Evolutionary conservation across 1,140 invertebrate species (phyloP).

Genomic region (Listronotus bonariensis): DNA sequence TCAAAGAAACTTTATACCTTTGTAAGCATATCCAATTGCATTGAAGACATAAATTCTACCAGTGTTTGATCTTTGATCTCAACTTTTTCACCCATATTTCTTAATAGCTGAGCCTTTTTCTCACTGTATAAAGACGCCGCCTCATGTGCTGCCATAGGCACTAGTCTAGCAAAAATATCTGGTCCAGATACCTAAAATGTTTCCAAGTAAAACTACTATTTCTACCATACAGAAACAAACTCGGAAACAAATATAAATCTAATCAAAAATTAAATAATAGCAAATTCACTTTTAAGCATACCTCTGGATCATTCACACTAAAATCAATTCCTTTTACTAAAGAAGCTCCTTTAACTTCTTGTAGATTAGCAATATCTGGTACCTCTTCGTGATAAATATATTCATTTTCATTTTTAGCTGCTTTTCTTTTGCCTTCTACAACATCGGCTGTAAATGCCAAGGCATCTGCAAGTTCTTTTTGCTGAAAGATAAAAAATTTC

Average conservation of each 20-base stretch:
- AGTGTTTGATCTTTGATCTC: slow-evolving; percentile 88
- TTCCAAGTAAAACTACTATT: not conserved
- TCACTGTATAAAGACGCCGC: slow-evolving; percentile 94
- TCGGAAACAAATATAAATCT: not conserved
- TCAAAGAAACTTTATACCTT: slow-evolving; percentile 38
- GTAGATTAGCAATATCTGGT: slow-evolving; percentile 78
- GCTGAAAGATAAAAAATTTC: slow-evolving; percentile 32
- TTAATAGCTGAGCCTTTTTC: slow-evolving; percentile 90
- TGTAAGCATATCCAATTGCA: slow-evolving; percentile 81
- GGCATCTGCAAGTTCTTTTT: slow-evolving; percentile 67
- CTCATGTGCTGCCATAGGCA: slow-evolving; percentile 96
- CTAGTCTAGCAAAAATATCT: slow-evolving; percentile 90
- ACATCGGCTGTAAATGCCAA: slow-evolving; percentile 86
- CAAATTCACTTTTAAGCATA: slow-evolving; percentile 40
- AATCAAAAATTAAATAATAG: not conserved
- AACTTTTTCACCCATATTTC: slow-evolving; percentile 75
- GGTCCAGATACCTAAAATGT: slow-evolving; percentile 72
- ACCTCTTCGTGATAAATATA: slow-evolving; percentile 98
- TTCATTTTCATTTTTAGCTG: slow-evolving; percentile 97
- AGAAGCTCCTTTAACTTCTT: slow-evolving; percentile 87
- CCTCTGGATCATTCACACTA: slow-evolving; percentile 85
- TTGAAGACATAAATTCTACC: slow-evolving; percentile 78
- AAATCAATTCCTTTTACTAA: slow-evolving; percentile 93
- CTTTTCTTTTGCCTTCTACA: slow-evolving; percentile 86
- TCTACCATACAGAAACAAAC: no score